Evolutionary conservation across 2,113 vertebrate species (phyloP).

Genomic region (Pedionomus torquatus): DNA sequence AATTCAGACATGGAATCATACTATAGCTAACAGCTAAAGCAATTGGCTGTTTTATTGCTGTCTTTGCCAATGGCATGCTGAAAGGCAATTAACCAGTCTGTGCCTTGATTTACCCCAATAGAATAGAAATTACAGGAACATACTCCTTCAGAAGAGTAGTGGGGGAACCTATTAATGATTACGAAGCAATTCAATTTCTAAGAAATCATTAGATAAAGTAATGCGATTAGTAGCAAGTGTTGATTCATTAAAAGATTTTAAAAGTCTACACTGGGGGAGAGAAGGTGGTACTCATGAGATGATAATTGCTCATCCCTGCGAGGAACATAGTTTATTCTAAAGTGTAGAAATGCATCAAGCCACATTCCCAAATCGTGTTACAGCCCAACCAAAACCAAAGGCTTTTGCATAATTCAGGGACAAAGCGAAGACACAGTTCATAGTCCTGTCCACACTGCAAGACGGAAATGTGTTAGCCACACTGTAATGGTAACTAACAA

Average conservation of each 20-base stretch:
- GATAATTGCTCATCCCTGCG: neutral
- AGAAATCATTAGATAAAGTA: neutral
- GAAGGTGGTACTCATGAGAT: neutral
- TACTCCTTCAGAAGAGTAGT: neutral
- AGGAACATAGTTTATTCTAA: neutral
- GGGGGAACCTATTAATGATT: neutral
- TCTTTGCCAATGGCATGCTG: neutral
- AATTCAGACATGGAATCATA: neutral
- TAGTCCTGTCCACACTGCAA: neutral
- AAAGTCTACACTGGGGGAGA: neutral
- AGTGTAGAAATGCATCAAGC: neutral
- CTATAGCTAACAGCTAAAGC: neutral
- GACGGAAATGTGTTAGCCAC: neutral
- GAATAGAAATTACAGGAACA: neutral
- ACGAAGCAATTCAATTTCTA: neutral
- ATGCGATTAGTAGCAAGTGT: neutral
- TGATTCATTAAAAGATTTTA: neutral
- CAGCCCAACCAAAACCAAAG: neutral
- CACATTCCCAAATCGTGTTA: slow-evolving; percentile 21
- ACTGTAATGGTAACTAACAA: neutral
- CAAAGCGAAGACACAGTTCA: slow-evolving; percentile 3
- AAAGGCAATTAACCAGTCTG: neutral
- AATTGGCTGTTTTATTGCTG: neutral
- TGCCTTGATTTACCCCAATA: neutral
- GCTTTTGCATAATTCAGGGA: slow-evolving; percentile 4